These are phyloP conservation scores for Pteronotus mesoamericanus DNA, from an alignment of 2,797 vertebrate species.

Conservation along the genomic window DNA sequence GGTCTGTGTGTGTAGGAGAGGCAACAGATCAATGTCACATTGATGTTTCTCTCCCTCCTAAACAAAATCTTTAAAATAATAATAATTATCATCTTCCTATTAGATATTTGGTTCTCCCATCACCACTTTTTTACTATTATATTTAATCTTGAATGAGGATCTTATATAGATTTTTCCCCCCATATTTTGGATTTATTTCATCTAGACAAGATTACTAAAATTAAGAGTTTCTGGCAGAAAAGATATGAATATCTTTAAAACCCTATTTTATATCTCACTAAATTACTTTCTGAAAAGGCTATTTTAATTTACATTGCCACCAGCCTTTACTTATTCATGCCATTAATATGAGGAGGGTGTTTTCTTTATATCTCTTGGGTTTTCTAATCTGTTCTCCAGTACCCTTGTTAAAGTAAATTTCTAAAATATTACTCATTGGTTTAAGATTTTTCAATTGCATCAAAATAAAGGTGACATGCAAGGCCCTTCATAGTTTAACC, in stretches of 20 bases:
- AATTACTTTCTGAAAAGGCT: neutral
- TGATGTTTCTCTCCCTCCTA: too few relatives aligned
- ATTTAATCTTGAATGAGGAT: conserved; percentile 4
- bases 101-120: neutral
- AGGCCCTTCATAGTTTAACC: neutral
- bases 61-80: too few relatives aligned
- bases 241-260: neutral
- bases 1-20: too few relatives aligned
- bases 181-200: neutral
- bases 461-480: neutral
- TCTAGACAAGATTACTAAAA: neutral
- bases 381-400: neutral
- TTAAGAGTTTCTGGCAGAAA: neutral
- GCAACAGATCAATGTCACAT: too few relatives aligned
- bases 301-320: neutral
- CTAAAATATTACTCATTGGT: conserved; percentile 18
- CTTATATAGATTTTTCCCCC: neutral
- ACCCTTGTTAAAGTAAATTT: neutral
- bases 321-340: neutral
- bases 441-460: conserved; percentile 20
- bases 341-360: neutral
- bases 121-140: neutral
- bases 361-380: neutral
- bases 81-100: neutral
- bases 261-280: neutral